Base-by-base conservation (phyloP, 2,797 vertebrate genomes). In the Oreochromis mossambicus region DNA sequence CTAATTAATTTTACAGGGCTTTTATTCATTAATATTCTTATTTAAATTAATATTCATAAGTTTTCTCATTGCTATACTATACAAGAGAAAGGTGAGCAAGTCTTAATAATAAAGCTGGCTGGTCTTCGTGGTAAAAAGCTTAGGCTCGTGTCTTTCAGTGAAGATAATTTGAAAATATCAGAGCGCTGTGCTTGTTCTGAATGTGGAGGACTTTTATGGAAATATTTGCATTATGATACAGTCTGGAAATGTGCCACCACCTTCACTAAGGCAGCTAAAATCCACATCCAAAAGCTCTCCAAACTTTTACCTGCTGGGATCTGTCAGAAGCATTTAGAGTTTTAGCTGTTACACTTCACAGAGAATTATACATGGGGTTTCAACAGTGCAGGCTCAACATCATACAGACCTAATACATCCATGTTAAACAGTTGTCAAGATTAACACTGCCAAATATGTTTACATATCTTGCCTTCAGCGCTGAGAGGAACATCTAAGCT, bases 361-460 rank as follows among this genome's bases (percentile, higher is more conserved):
- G 90, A 93, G 95, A 96, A 96, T 96, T 97, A 96, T 91, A 92
- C 94, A 96, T 96, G 93, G 87, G 84, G 48, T 89, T 93, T 94
- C 90, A 89, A 92, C 92, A 92, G 94, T 89, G 92, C 82, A 85
- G 89, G 87, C 91, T 94, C 89, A 94, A 94, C 87, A 93, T 94
- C 93, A 92, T 83, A 91, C 85, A 93, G 89, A 85, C 93, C 92
- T 92, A 93, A 92, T 93, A 92, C 91, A 88, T 94, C 92, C 93
- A 92, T 95, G 95, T 96, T 96, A 94, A 96, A 96, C 84, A 95
- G 95, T 92, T 96, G 95, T 95, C 95, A 93, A 94, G 94, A 96
- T 95, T 95, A 97, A 94, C 94, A 90, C 88, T 84, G 89, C 89
- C 89, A 94, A 94, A 93, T 93, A 84, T 96, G 94, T 94, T 95